Evolutionary conservation across 2,797 vertebrate genomes (phyloP), one percentile per base, ranked within the genome.

Genomic region (Champsocephalus gunnari): DNA sequence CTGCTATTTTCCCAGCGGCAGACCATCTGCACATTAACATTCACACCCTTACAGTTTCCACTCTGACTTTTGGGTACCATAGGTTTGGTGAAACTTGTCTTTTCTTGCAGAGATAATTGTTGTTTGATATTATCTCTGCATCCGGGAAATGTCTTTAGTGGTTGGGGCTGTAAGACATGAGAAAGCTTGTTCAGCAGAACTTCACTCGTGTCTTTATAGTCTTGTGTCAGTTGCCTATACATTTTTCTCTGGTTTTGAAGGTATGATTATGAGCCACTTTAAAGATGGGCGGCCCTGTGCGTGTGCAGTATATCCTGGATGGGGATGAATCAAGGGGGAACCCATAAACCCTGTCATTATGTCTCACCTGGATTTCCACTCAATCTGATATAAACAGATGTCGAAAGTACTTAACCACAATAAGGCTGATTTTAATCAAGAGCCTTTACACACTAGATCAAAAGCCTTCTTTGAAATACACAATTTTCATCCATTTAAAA

Each of bases 61-160:
- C 66, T 72, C 47, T 34, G 73, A 41, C 68, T 71, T 79, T 81
- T 73, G 61, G 61, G 70, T 77, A 71, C 17, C 49, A 63, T 64
- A 60, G 67, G 19, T 84, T 69, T 13, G 53, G 63, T 66, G 68
- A 82, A 83, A 90, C 92, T 24, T 93, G 94, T 92, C 73, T 77
- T 80, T 76, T 94, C 94, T 93, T 90, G 94, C 84, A 70, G 77
- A 63, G 54, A 83, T 94, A 95, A 95, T 94, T 94, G 84, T 88
- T 78, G 83, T 91, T 92, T 92, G 88, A 93, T 91, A 85, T 68
- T 57, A 79, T 78, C 82, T 88, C 60, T 65, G 75, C 85, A 89
- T 93, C 92, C 89, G 91, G 89, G 79, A 78, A 78, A 73, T 71
- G 80, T 41, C 82, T 87, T 80, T 75, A 70, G 77, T 84, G 82